phyloP scores from a whole-genome alignment of 2,888 invertebrate species.

The Autographa gamma region DNA sequence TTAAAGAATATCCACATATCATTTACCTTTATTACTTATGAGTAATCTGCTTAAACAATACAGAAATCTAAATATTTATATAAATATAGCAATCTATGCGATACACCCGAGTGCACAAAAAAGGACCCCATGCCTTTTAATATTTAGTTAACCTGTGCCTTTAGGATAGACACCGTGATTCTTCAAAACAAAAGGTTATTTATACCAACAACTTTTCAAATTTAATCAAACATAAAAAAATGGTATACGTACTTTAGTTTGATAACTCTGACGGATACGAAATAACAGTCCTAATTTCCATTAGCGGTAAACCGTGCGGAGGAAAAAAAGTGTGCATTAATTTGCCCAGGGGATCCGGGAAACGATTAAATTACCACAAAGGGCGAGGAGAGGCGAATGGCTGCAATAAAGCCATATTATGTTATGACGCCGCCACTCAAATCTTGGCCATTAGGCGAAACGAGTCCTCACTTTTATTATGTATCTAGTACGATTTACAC shows the following conservation, averaged over 20 bases:
- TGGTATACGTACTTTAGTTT: conserved; percentile 7
- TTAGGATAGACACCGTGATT: too few species aligned
- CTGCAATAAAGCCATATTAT: conserved; percentile 72
- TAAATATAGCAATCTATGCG: too few species aligned
- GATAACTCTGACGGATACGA: conserved; percentile 48
- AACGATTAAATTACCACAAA: conserved; percentile 83
- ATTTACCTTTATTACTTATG: too few species aligned
- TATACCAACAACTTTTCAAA: too few species aligned
- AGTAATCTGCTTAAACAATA: too few species aligned
- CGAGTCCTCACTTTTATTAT: conserved; percentile 48
- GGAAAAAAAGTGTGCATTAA: conserved; percentile 64
- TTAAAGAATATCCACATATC: too few species aligned
- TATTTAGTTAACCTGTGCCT: too few species aligned
- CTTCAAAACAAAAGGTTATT: too few species aligned
- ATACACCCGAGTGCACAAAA: too few species aligned
- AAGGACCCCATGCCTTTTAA: too few species aligned
- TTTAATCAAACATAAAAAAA: conserved; percentile 12
- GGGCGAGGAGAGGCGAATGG: conserved; percentile 72
- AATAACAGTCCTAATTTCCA: conserved; percentile 66
- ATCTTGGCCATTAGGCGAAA: conserved; percentile 71
- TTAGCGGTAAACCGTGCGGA: conserved; percentile 57
- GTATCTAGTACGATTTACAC: conserved; percentile 40
- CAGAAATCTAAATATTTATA: too few species aligned
- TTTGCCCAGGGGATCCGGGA: conserved; percentile 64
- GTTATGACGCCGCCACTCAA: conserved; percentile 75